phyloP scores from a whole-genome alignment of 2,113 vertebrate species.

The Empidonax alnorum region DNA sequence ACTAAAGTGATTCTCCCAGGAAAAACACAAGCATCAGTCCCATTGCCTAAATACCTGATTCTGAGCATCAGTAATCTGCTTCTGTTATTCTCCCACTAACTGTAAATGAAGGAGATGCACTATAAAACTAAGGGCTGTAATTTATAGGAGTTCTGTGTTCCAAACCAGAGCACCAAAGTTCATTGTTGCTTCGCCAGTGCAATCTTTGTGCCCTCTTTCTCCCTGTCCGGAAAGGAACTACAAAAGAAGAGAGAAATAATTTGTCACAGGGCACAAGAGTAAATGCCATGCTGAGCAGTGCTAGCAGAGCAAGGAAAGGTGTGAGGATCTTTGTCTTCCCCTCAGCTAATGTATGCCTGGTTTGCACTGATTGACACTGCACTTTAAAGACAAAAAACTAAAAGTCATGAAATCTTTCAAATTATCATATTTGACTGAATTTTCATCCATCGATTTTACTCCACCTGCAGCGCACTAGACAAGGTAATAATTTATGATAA shows the following conservation, averaged over 20 bases:
- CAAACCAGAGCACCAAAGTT: background rate
- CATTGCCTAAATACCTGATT: background rate
- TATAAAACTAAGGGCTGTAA: background rate
- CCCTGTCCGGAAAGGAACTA: background rate
- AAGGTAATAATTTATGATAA: constrained; percentile 90
- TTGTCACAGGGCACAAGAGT: background rate
- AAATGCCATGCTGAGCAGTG: background rate
- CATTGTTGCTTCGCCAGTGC: background rate
- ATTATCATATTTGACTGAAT: constrained; percentile 76
- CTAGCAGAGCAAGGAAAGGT: background rate
- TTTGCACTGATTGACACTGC: constrained; percentile 46
- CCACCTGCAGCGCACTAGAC: constrained; percentile 79
- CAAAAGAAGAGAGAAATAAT: background rate
- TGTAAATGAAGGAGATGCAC: background rate
- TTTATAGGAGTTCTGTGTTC: background rate
- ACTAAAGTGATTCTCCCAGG: background rate
- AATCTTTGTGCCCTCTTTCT: background rate
- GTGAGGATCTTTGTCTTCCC: background rate
- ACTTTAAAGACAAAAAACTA: constrained; percentile 53
- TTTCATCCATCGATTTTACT: constrained; percentile 72
- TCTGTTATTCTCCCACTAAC: background rate
- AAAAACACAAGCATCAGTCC: background rate
- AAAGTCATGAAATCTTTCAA: constrained; percentile 70
- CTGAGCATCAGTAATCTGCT: background rate
- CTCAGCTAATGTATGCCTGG: background rate